These are phyloP conservation scores for Poeciliopsis occidentalis DNA, from an alignment of 2,113 vertebrate species.

Conservation along the genomic window DNA sequence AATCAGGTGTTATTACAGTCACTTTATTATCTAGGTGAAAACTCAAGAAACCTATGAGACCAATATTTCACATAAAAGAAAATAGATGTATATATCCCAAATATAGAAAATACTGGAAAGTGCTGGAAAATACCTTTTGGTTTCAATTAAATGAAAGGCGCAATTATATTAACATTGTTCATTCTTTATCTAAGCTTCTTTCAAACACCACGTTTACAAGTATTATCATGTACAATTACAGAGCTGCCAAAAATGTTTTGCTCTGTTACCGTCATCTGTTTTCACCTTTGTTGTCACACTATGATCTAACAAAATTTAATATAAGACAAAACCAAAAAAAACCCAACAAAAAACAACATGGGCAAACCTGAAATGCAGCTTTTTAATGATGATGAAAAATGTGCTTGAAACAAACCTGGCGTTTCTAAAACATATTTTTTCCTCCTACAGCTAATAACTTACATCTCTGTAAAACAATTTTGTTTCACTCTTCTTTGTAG, in stretches of 20 bases:
- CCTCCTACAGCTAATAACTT: not conserved
- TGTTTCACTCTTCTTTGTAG: not conserved
- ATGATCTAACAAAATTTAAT: too few relatives aligned
- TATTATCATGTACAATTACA: not conserved
- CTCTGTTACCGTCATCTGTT: too few relatives aligned
- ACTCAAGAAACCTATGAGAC: constrained; percentile 54
- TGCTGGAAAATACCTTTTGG: not conserved
- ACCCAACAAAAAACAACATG: too few relatives aligned
- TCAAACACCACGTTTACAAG: not conserved
- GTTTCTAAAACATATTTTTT: not conserved
- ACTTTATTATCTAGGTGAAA: constrained; percentile 65
- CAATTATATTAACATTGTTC: not conserved
- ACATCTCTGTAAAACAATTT: not conserved
- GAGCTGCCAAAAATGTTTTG: too few relatives aligned
- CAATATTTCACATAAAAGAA: constrained; percentile 63
- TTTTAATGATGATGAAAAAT: too few relatives aligned
- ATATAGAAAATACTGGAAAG: constrained; percentile 9
- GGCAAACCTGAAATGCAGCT: too few relatives aligned
- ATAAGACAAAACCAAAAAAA: too few relatives aligned
- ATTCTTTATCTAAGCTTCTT: not conserved
- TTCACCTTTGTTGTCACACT: too few relatives aligned
- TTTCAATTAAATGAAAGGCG: not conserved
- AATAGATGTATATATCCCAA: not conserved
- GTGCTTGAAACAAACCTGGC: not conserved
- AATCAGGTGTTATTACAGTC: constrained; percentile 66